Evolutionary conservation across 2,888 invertebrate genomes (phyloP).

Genomic region (Ecdyonurus torrentis): DNA sequence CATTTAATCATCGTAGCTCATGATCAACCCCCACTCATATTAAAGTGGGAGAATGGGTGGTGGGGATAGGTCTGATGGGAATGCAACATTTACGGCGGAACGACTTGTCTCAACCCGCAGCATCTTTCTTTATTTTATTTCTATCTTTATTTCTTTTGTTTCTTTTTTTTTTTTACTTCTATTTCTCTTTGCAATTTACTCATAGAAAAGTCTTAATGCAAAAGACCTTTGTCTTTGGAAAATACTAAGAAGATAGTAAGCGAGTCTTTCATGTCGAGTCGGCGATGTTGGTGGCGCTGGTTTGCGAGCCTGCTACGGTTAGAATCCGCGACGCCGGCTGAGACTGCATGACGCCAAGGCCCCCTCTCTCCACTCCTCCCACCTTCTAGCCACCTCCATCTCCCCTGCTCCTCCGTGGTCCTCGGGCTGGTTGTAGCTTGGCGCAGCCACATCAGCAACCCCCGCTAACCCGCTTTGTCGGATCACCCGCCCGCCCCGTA

Average conservation of each 20-base stretch:
- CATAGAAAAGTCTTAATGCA: neutral
- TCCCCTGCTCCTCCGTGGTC: too few relatives aligned
- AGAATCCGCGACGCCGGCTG: neutral
- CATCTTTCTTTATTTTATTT: too few relatives aligned
- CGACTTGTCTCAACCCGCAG: neutral
- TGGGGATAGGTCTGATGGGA: neutral
- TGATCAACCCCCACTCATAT: neutral
- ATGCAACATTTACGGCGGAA: neutral
- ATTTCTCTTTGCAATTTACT: neutral
- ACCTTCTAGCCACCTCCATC: conserved; percentile 5
- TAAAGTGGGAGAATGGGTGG: neutral
- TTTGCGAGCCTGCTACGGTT: neutral
- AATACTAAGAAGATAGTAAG: neutral
- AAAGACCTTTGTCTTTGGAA: neutral
- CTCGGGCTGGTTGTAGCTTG: too few relatives aligned
- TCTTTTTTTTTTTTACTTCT: neutral
- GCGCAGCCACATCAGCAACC: neutral
- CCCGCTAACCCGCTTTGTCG: neutral
- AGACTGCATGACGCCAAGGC: neutral
- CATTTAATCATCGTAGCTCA: too few relatives aligned
- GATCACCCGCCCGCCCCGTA: conserved; percentile 4
- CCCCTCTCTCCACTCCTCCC: conserved; percentile 7
- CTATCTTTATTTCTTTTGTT: neutral
- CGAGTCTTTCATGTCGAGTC: neutral
- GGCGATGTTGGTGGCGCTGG: neutral